Percentiles rank a stretch among this genome's conserved stretches.
Evolutionary conservation across 2,888 invertebrate species (phyloP).

Genomic region (Chloroclysta siterata): DNA sequence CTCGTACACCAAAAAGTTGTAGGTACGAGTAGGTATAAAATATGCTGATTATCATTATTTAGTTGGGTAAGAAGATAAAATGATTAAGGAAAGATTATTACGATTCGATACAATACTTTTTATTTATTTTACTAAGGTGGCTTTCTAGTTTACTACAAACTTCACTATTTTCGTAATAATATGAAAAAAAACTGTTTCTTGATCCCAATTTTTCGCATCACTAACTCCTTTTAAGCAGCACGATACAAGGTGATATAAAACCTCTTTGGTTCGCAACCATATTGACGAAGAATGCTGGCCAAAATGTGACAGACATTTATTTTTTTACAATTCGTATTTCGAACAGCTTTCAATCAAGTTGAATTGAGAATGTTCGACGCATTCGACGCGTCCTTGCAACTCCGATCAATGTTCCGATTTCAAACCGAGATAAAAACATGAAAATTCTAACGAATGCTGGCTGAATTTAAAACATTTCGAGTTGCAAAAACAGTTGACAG

Average conservation of each 20-base stretch:
- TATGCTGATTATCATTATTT: too few relatives aligned
- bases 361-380: slow-evolving; percentile 49
- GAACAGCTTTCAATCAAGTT: slow-evolving; percentile 62
- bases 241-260: slow-evolving; percentile 55
- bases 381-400: slow-evolving; percentile 45
- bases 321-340: slow-evolving; percentile 53
- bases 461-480: slow-evolving; percentile 37
- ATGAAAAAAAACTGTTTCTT: slow-evolving; percentile 1
- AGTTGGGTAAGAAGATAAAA: too few relatives aligned
- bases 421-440: slow-evolving; percentile 39
- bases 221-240: slow-evolving; percentile 49
- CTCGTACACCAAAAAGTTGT: too few relatives aligned
- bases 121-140: not conserved
- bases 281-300: slow-evolving; percentile 50
- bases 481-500: slow-evolving; percentile 26
- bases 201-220: slow-evolving; percentile 44
- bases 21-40: too few relatives aligned
- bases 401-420: slow-evolving; percentile 40
- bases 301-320: slow-evolving; percentile 55
- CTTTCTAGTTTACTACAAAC: not conserved
- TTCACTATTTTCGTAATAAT: not conserved
- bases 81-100: too few relatives aligned
- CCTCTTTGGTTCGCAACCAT: slow-evolving; percentile 53
- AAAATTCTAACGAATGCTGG: slow-evolving; percentile 41
- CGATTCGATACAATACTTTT: not conserved